Evolutionary conservation across 2,797 vertebrate species (phyloP).

Genomic region (Leuciscus waleckii): DNA sequence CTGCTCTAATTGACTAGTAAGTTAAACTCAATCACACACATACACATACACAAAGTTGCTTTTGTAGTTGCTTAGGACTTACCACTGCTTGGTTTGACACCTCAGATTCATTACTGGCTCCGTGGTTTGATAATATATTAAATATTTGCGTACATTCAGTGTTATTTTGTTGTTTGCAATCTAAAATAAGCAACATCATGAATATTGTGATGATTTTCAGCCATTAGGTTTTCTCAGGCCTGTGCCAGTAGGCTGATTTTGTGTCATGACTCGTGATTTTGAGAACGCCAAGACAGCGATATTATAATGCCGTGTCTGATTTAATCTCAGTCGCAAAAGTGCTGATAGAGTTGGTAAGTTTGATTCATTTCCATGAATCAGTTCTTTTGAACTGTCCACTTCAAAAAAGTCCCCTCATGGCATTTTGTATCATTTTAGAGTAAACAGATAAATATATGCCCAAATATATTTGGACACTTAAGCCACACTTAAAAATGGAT

Average conservation of each 20-base stretch:
- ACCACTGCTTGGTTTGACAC: neutral
- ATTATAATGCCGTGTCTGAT: constrained; percentile 20
- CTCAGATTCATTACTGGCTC: neutral
- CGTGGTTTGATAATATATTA: neutral
- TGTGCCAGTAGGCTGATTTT: constrained; percentile 16
- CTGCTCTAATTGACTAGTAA: neutral
- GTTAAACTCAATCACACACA: neutral
- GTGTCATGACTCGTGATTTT: constrained; percentile 26
- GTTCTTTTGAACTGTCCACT: constrained; percentile 4
- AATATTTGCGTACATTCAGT: neutral
- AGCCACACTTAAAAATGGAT: neutral
- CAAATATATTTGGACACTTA: neutral
- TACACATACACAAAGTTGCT: neutral
- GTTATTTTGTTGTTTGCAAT: neutral
- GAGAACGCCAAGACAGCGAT: constrained; percentile 6
- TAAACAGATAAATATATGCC: neutral
- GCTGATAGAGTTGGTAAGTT: constrained; percentile 22
- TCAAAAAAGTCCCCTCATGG: neutral
- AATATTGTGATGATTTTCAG: constrained; percentile 13
- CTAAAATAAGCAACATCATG: neutral
- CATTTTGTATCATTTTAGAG: neutral
- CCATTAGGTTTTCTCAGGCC: constrained; percentile 1
- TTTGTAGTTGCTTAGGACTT: neutral
- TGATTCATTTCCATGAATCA: constrained; percentile 22
- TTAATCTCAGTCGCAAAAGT: constrained; percentile 14